A percentile compares a stretch with the other conserved stretches of the same genome.
Conservation (phyloP, 1,140 invertebrate species). For the Daktulosphaira vitifoliae region DNA sequence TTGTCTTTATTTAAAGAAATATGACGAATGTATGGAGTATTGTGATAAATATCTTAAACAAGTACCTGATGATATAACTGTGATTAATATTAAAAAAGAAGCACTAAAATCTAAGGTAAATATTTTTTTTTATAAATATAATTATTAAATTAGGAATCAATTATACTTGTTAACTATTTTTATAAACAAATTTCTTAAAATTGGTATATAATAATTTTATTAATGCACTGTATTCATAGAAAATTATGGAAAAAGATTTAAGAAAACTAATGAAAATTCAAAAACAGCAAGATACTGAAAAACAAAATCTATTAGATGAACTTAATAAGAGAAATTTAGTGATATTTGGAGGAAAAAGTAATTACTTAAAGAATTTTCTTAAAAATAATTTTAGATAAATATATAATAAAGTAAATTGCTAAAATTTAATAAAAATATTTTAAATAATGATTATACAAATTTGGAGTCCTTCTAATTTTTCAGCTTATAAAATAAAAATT, state of each 20-base stretch:
- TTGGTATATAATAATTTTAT: too few relatives aligned
- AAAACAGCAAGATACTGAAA: conserved; percentile 38
- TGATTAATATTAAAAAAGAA: conserved; percentile 51
- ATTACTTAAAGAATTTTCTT: neutral
- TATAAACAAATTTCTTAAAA: too few relatives aligned
- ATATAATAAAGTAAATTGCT: too few relatives aligned
- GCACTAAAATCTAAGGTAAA: conserved; percentile 49
- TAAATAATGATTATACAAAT: neutral
- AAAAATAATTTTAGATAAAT: too few relatives aligned
- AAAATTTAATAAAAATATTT: too few relatives aligned
- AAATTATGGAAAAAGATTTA: conserved; percentile 43
- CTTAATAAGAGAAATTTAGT: conserved; percentile 29
- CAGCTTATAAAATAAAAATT: too few relatives aligned
- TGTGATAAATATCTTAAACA: conserved; percentile 60
- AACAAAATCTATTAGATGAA: conserved; percentile 30
- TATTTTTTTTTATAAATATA: conserved; percentile 31
- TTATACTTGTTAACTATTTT: too few relatives aligned
- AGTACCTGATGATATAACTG: conserved; percentile 50
- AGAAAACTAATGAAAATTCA: conserved; percentile 39
- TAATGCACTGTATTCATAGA: conserved; percentile 38
- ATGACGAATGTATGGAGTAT: conserved; percentile 60
- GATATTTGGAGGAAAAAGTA: conserved; percentile 9
- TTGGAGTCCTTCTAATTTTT: neutral
- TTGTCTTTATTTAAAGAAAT: conserved; percentile 58
- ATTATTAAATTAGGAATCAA: too few relatives aligned